Conservation (phyloP, 1,140 invertebrate genomes). For the Drosophila baimaii region DNA sequence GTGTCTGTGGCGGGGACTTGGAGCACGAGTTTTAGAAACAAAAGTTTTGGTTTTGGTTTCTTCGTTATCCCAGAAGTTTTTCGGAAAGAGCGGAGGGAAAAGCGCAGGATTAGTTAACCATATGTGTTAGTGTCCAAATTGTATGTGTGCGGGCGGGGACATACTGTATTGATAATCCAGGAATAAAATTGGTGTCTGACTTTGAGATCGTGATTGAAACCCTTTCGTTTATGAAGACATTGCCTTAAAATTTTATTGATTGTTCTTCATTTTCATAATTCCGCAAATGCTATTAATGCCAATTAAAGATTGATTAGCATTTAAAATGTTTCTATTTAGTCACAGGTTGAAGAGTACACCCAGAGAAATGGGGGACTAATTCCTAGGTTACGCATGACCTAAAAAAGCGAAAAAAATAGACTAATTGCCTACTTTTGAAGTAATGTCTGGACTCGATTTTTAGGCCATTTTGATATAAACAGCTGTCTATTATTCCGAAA, state of each 20-base stretch:
- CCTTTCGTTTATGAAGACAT: neutral
- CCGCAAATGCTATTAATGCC: neutral
- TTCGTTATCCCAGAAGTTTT: slow-evolving; percentile 57
- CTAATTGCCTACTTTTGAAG: too few species aligned
- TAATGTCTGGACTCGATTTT: too few species aligned
- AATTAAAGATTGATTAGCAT: neutral
- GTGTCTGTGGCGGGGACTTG: slow-evolving; percentile 54
- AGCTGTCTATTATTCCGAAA: too few species aligned
- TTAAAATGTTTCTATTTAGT: neutral
- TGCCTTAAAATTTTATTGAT: neutral
- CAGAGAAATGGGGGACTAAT: too few species aligned
- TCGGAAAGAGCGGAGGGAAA: neutral
- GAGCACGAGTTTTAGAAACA: slow-evolving; percentile 84
- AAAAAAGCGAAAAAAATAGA: too few species aligned
- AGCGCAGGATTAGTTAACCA: slow-evolving; percentile 43
- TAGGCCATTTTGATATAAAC: too few species aligned
- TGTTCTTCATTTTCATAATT: neutral
- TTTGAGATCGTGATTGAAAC: slow-evolving; percentile 8
- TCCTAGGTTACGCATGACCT: too few species aligned
- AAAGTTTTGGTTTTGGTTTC: slow-evolving; percentile 80
- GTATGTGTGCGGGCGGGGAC: slow-evolving; percentile 9
- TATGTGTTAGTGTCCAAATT: neutral
- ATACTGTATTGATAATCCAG: slow-evolving; percentile 22
- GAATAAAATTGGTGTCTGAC: slow-evolving; percentile 26
- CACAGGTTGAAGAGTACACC: neutral